phyloP scores from a whole-genome alignment of 2,888 invertebrate genomes.

The Drymonia ruficornis region DNA sequence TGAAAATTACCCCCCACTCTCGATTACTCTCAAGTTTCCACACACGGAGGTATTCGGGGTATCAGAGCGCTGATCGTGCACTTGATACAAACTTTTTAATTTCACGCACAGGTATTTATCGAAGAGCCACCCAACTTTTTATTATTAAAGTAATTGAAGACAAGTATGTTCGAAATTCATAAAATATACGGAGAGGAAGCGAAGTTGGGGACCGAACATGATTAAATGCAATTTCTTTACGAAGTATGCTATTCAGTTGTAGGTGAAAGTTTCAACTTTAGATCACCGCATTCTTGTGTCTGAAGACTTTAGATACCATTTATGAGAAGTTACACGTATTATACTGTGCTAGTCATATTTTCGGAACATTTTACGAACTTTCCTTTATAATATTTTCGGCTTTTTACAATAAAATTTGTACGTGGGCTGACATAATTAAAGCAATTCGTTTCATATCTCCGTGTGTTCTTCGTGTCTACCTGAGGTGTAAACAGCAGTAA shows the following conservation, averaged over 20 bases:
- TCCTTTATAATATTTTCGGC: not conserved
- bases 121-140: conserved; percentile 59
- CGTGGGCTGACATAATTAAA: conserved; percentile 16
- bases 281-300: conserved; percentile 56
- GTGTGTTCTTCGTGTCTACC: conserved; percentile 29
- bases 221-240: conserved; percentile 81
- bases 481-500: conserved; percentile 44
- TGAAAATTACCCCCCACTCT: conserved; percentile 28
- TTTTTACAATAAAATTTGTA: conserved; percentile 3
- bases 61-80: conserved; percentile 33
- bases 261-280: conserved; percentile 69
- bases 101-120: conserved; percentile 65
- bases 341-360: not conserved
- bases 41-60: conserved; percentile 37
- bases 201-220: conserved; percentile 74
- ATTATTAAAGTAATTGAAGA: conserved; percentile 76
- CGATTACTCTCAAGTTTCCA: conserved; percentile 12
- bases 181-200: conserved; percentile 67
- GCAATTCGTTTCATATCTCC: conserved; percentile 25
- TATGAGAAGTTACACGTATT: conserved; percentile 11
- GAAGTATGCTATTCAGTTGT: conserved; percentile 70
- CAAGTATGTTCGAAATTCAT: conserved; percentile 72
- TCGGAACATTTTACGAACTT: not conserved
- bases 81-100: conserved; percentile 48
- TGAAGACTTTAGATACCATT: conserved; percentile 50